Percentiles rank a stretch among this genome's conserved stretches.
Conservation (phyloP, 92 coral and sea anemone species). For the Epizoanthus fatuus region DNA sequence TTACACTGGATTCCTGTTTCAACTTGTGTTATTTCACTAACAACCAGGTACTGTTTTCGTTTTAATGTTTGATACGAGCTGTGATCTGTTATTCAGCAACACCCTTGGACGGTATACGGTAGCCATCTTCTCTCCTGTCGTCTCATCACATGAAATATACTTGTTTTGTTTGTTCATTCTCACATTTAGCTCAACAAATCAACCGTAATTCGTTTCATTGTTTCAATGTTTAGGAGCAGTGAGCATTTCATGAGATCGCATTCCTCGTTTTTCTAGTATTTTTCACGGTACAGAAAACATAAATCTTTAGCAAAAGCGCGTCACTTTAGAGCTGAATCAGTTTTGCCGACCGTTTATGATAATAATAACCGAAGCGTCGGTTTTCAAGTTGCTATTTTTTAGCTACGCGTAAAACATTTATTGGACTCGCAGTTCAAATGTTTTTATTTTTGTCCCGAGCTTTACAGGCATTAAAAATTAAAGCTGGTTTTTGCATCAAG, state of each 20-base stretch:
- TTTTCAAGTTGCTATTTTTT: too few species aligned
- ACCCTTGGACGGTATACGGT: not conserved
- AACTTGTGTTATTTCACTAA: not conserved
- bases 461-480: not conserved
- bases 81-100: not conserved
- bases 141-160: not conserved
- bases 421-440: too few species aligned
- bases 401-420: too few species aligned
- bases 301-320: not conserved
- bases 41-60: slow-evolving; percentile 3
- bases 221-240: not conserved
- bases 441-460: too few species aligned
- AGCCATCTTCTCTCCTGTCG: slow-evolving; percentile 13
- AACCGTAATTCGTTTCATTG: not conserved
- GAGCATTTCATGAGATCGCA: not conserved
- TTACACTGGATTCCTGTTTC: not conserved
- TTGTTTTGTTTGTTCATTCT: slow-evolving; percentile 9
- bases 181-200: not conserved
- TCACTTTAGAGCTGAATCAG: not conserved
- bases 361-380: not conserved
- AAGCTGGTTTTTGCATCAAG: not conserved
- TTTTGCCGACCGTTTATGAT: not conserved
- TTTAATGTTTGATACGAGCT: not conserved
- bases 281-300: slow-evolving; percentile 4
- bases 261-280: not conserved